These are phyloP conservation scores for Drosophila lacteicornis DNA, from an alignment of 1,140 invertebrate species.

Conservation along the genomic window DNA sequence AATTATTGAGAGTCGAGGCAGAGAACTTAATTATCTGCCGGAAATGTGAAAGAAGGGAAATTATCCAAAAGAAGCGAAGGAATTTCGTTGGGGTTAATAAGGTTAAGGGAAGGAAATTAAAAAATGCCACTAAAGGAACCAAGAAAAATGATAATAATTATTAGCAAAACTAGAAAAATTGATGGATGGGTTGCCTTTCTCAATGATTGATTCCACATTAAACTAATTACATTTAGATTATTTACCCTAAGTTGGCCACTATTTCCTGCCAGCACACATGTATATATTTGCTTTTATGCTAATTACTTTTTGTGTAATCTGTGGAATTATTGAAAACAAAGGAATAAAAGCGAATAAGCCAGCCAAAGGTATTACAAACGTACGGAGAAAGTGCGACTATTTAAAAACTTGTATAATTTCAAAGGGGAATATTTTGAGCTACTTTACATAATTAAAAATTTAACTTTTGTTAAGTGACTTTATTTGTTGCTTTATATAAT, in stretches of 20 bases:
- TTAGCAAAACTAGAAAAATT: neutral
- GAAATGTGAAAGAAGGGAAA: conserved; percentile 29
- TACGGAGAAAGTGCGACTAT: too few relatives aligned
- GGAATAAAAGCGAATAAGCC: too few relatives aligned
- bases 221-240: neutral
- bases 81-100: conserved; percentile 2
- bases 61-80: conserved; percentile 9
- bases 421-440: neutral
- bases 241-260: neutral
- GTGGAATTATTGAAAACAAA: neutral
- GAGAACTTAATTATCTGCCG: conserved; percentile 21
- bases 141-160: neutral
- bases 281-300: neutral
- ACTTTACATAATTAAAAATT: too few relatives aligned
- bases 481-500: too few relatives aligned
- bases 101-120: conserved; percentile 7
- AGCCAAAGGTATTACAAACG: too few relatives aligned
- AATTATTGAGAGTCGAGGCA: neutral
- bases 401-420: too few relatives aligned
- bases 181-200: neutral
- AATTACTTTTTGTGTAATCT: neutral
- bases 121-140: neutral
- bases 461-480: too few relatives aligned
- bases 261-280: neutral
- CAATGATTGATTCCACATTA: conserved; percentile 3